Conservation (phyloP, 1,140 invertebrate species). For the Ceratosolen fusciceps region DNA sequence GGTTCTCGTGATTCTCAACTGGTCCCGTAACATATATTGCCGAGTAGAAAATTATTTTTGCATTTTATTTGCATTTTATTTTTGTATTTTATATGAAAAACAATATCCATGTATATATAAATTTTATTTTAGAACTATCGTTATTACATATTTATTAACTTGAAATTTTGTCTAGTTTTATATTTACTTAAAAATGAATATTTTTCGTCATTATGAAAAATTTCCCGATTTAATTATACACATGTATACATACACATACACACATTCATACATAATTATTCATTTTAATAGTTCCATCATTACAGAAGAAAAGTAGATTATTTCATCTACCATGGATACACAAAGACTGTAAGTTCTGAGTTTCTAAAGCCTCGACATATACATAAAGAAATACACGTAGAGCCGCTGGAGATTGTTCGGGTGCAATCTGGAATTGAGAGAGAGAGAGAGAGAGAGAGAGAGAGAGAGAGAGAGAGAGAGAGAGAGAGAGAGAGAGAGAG, state of each 20-base stretch:
- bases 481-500: constrained; percentile 50
- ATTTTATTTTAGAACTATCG: too few relatives aligned
- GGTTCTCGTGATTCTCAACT: constrained; percentile 45
- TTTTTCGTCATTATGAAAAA: too few relatives aligned
- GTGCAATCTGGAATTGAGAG: constrained; percentile 44
- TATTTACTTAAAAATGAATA: too few relatives aligned
- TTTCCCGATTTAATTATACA: too few relatives aligned
- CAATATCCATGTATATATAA: too few relatives aligned
- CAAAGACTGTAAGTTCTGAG: neutral
- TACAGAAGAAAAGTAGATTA: neutral
- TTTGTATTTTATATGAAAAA: too few relatives aligned
- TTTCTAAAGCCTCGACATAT: neutral
- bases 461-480: constrained; percentile 39
- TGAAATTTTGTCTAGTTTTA: too few relatives aligned
- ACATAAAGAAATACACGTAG: too few relatives aligned
- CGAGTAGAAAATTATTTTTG: too few relatives aligned
- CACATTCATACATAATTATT: constrained; percentile 16
- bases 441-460: constrained; percentile 34
- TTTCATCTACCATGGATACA: neutral
- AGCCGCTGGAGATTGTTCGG: constrained; percentile 17
- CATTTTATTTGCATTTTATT: too few relatives aligned
- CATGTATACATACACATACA: too few relatives aligned
- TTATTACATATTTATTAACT: too few relatives aligned
- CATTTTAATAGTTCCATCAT: constrained; percentile 26
- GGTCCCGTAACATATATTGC: neutral